phyloP scores from a whole-genome alignment of 2,888 invertebrate species.

The Perizoma flavofasciatum region DNA sequence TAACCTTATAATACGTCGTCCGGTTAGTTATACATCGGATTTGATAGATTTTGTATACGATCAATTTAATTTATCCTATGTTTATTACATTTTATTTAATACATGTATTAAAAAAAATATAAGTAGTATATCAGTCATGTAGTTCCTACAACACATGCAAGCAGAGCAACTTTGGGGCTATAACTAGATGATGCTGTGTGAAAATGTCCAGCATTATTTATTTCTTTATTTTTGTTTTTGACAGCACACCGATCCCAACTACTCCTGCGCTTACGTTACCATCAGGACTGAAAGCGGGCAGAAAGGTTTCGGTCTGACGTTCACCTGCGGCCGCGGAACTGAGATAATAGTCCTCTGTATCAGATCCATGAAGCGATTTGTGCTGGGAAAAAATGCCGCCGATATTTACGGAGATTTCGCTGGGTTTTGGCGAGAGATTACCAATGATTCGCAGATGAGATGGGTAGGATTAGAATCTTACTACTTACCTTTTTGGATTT shows the following conservation, averaged over 20 bases:
- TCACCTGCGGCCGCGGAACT: constrained; percentile 95
- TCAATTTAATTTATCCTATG: no score
- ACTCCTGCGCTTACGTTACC: constrained; percentile 96
- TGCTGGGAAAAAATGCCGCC: constrained; percentile 87
- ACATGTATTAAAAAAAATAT: no score
- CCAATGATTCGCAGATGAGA: constrained; percentile 95
- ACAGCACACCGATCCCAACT: constrained; percentile 94
- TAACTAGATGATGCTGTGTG: no score
- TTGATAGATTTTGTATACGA: no score
- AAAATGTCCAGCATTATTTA: constrained; percentile 4
- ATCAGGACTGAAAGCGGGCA: constrained; percentile 85
- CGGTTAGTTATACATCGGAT: no score
- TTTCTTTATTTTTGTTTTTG: constrained; percentile 16
- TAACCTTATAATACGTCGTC: no score
- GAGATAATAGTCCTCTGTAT: constrained; percentile 92
- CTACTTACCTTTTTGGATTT: no score
- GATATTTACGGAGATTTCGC: constrained; percentile 92
- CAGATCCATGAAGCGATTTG: constrained; percentile 86
- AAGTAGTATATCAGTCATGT: no score
- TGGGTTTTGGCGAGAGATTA: constrained; percentile 90
- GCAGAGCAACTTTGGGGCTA: no score
- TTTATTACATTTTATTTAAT: no score
- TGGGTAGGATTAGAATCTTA: constrained; percentile 86
- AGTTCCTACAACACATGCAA: no score
- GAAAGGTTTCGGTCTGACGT: constrained; percentile 92